phyloP scores from a whole-genome alignment of 2,113 vertebrate species.

The Hydropotes inermis region DNA sequence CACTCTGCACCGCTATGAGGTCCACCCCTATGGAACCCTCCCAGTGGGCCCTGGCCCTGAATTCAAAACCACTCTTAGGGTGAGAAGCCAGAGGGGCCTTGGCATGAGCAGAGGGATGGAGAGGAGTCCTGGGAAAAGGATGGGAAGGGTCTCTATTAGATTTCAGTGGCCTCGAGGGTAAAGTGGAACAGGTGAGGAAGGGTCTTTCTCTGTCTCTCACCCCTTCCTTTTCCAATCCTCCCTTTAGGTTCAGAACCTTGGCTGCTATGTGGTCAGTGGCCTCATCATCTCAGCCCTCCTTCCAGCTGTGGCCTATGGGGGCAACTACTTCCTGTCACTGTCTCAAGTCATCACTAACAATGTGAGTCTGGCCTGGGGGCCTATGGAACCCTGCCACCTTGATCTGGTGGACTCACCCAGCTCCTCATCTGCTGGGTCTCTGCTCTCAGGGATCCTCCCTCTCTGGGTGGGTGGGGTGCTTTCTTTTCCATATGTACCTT shows the following conservation, averaged over 20 bases:
- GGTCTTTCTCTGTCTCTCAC: neutral
- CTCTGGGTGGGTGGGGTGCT: neutral
- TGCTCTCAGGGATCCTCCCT: neutral
- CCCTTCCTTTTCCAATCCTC: neutral
- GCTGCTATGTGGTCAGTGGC: slow-evolving; percentile 86
- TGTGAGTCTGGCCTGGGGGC: slow-evolving; percentile 81
- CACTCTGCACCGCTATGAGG: slow-evolving; percentile 91
- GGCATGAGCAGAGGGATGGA: neutral
- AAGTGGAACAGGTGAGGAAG: neutral
- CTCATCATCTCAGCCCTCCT: slow-evolving; percentile 85
- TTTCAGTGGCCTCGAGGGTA: neutral
- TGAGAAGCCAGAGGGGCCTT: slow-evolving; percentile 56
- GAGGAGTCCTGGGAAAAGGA: neutral
- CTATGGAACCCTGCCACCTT: neutral
- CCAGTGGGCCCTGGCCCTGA: slow-evolving; percentile 87
- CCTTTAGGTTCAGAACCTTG: slow-evolving; percentile 91
- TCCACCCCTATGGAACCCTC: slow-evolving; percentile 86
- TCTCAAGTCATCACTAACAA: slow-evolving; percentile 86
- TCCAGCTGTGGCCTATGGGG: slow-evolving; percentile 86
- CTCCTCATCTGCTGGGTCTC: neutral
- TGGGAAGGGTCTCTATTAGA: neutral
- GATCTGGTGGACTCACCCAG: neutral
- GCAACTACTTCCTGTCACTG: slow-evolving; percentile 86
- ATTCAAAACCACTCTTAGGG: slow-evolving; percentile 90
- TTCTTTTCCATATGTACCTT: neutral